A percentile compares a stretch with the other conserved stretches of the same genome.
Evolutionary conservation across 2,113 vertebrate genomes (phyloP).

Genomic region (Xiphorhynchus elegans): DNA sequence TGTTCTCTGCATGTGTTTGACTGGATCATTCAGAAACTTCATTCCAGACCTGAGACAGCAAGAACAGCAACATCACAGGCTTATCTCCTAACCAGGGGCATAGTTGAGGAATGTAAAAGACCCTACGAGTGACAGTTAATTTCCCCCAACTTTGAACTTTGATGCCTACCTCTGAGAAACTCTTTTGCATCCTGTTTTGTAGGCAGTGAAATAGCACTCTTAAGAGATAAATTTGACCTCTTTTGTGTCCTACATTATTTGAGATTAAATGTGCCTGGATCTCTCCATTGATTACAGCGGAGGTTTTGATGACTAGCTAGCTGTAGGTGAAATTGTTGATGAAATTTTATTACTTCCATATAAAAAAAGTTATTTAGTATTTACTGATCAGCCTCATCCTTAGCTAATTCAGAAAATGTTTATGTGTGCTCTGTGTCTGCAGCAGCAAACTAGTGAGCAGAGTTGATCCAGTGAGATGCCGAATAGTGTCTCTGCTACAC

Average conservation of each 20-base stretch:
- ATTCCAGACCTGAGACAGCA: not conserved
- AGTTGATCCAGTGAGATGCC: not conserved
- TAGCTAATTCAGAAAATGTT: not conserved
- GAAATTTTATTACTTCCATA: not conserved
- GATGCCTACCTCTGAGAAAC: not conserved
- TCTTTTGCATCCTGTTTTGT: not conserved
- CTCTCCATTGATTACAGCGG: not conserved
- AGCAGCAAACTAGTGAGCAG: not conserved
- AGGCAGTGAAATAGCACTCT: not conserved
- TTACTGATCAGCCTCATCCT: not conserved
- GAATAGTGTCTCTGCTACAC: not conserved
- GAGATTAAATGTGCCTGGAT: fast-evolving
- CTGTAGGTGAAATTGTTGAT: not conserved
- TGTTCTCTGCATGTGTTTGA: not conserved
- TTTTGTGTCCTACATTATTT: not conserved
- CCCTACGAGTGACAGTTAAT: not conserved
- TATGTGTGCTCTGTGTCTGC: not conserved
- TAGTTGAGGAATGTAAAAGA: not conserved
- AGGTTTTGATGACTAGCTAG: not conserved
- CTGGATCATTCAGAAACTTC: not conserved
- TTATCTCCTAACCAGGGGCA: not conserved
- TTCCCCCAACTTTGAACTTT: not conserved
- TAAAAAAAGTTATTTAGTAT: not conserved
- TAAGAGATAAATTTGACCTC: not conserved
- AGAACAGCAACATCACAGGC: not conserved